Base-by-base conservation (phyloP, 2,888 invertebrate genomes). In the Apoderus coryli region DNA sequence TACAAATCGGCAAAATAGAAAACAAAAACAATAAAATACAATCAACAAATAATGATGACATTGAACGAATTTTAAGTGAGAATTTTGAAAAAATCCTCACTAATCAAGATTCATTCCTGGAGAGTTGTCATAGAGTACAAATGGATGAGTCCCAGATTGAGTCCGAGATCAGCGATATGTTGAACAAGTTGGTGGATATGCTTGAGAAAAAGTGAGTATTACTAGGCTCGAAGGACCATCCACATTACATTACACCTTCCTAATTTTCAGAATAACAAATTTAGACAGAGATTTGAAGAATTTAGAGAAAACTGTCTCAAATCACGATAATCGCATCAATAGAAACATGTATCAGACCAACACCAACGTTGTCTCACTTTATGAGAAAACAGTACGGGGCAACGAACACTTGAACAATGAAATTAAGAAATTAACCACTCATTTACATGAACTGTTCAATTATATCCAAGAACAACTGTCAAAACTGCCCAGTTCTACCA, bases 101-200 rank as follows among this genome's bases (percentile, higher is more conserved):
- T 14, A 65, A 67, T 3, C 74, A 76, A 49, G 69, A 72, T 41
- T 59, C 64, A 30, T 75, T 76, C 50, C 58, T 72, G 27, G 70
- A 74, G 49, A 72, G 72, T 10, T 76, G 76, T 48, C 67, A 72
- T 41, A 57, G 69, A 14, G 65, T 72, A 24, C 76, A 76, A 48
- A 65, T 66, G 44, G 71, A 72, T 42, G 73, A 74, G 44, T 67
- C 72, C 1, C 60, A 63, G 35, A 50, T 67, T 14, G 67, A 67
- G 42, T 63, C 63, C 12, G 65, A 70, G 44, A 67, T 76, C 15
- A 67, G 72, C 12, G 62, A 66, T 34, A 63, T 73, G 15, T 54
- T 76, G 29, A 69, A 72, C 40, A 71, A 66, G 54, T 57, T 75
- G 23, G 62, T 74, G 22, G 69, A 72, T 45, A 65, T 67, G 10